phyloP scores from a whole-genome alignment of 2,888 invertebrate species.

The Mythimna vitellina region DNA sequence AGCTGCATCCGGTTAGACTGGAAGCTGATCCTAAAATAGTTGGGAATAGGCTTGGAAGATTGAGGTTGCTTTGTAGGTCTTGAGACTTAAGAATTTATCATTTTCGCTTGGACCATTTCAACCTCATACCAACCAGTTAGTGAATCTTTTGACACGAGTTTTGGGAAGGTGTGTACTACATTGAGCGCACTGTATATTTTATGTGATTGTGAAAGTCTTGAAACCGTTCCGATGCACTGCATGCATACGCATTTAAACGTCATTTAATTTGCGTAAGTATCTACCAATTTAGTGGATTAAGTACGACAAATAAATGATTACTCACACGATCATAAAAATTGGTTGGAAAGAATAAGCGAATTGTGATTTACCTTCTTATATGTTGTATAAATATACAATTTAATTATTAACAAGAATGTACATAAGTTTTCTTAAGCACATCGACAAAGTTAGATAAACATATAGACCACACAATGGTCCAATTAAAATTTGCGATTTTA shows the following conservation, averaged over 20 bases:
- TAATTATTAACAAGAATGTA: no score
- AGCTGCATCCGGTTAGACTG: not conserved
- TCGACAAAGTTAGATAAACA: no score
- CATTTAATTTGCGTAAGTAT: conserved; percentile 21
- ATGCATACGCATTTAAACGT: conserved; percentile 14
- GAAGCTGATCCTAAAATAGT: not conserved
- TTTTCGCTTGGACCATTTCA: not conserved
- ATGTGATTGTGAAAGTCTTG: conserved; percentile 46
- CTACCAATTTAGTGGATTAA: conserved; percentile 6
- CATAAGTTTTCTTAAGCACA: not conserved
- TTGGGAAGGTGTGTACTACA: conserved; percentile 5
- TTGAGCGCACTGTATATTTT: conserved; percentile 30
- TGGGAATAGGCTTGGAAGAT: not conserved
- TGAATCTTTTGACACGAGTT: conserved; percentile 2
- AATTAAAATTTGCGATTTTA: no score
- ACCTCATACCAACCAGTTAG: not conserved
- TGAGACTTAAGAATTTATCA: not conserved
- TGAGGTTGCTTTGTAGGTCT: not conserved
- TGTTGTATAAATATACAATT: no score
- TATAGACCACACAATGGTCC: no score
- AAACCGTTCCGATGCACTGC: conserved; percentile 28
- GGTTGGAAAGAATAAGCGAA: not conserved
- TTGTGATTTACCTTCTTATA: not conserved
- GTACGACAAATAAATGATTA: conserved; percentile 8
- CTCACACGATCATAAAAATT: not conserved